Percentiles rank a stretch among this genome's conserved stretches.
Evolutionary conservation across 1,140 invertebrate genomes (phyloP).

Genomic region (Brachionus plicatilis): DNA sequence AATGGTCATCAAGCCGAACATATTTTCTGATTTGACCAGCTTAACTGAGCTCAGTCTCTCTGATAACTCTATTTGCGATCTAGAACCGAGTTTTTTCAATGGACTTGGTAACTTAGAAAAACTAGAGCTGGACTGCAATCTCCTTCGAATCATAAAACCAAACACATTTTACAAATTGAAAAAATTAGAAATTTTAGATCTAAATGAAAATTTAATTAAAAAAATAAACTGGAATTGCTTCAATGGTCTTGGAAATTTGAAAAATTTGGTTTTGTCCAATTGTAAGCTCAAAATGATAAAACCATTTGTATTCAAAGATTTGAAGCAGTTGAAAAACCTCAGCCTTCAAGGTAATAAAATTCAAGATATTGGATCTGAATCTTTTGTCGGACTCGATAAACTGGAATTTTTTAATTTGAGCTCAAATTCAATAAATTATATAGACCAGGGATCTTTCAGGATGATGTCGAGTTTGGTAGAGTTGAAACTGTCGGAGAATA

Average conservation of each 20-base stretch:
- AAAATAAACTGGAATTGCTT: constrained; percentile 10
- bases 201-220: background rate
- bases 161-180: background rate
- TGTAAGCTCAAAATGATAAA: constrained; percentile 14
- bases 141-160: background rate
- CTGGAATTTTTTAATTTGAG: background rate
- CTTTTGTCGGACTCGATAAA: background rate
- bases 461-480: background rate
- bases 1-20: background rate
- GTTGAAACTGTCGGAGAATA: background rate
- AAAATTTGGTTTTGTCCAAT: background rate
- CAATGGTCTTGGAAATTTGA: background rate
- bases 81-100: background rate
- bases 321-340: background rate
- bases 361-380: background rate
- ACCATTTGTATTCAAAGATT: background rate
- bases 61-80: background rate
- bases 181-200: background rate
- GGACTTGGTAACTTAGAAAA: background rate
- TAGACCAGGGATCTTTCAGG: background rate
- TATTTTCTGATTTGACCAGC: background rate
- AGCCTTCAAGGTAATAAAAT: background rate
- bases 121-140: background rate
- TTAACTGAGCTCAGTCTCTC: background rate
- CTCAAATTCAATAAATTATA: background rate